Conservation (phyloP, 2,888 invertebrate species). For the Harpalus rufipes region DNA sequence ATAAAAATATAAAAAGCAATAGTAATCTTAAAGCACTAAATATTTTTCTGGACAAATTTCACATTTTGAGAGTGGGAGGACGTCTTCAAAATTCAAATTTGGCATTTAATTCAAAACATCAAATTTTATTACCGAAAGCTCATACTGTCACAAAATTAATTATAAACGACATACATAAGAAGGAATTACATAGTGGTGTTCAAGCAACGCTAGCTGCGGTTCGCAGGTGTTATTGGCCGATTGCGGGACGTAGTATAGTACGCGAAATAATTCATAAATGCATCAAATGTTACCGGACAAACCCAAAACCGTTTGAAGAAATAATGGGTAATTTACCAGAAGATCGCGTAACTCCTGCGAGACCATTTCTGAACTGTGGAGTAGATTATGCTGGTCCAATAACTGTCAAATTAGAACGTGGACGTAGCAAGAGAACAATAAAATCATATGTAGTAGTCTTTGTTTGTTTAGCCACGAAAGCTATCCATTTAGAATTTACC, state of each 20-base stretch:
- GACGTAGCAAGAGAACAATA: not conserved
- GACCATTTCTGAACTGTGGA: conserved; percentile 14
- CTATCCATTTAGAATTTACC: conserved; percentile 70
- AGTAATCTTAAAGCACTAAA: not conserved
- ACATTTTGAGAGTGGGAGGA: conserved; percentile 53
- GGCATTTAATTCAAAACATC: conserved; percentile 34
- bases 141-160: conserved; percentile 24
- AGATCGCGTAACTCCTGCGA: conserved; percentile 68
- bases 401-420: conserved; percentile 3
- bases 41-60: not conserved
- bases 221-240: conserved; percentile 57
- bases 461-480: conserved; percentile 69
- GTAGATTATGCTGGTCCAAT: conserved; percentile 45
- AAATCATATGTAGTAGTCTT: conserved; percentile 69
- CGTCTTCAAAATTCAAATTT: conserved; percentile 34
- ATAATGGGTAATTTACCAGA: conserved; percentile 45
- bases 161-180: conserved; percentile 63
- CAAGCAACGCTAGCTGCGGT: conserved; percentile 69
- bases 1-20: conserved; percentile 4
- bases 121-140: conserved; percentile 14
- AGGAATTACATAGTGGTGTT: conserved; percentile 70
- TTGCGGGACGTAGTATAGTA: conserved; percentile 49
- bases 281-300: conserved; percentile 10
- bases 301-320: not conserved
- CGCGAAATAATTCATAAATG: conserved; percentile 44